phyloP scores from a whole-genome alignment of 2,113 vertebrate genomes.

The Hippocampus abdominalis region DNA sequence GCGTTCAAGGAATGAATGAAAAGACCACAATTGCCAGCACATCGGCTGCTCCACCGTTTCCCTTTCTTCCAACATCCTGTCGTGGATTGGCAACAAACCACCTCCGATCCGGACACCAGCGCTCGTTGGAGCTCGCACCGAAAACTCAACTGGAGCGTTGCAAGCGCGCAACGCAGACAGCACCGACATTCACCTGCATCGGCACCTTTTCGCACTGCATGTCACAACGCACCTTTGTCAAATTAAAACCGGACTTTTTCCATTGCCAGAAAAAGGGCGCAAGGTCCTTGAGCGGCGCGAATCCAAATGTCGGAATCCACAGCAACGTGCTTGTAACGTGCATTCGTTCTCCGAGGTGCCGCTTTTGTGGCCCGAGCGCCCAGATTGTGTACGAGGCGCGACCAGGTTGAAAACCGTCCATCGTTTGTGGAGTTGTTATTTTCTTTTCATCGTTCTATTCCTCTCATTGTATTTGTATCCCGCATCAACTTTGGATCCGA shows the following conservation, averaged over 20 bases:
- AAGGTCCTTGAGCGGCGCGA: background rate
- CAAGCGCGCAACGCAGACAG: background rate
- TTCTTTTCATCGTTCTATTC: constrained; percentile 23
- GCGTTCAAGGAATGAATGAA: constrained; percentile 24
- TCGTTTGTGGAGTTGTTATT: constrained; percentile 26
- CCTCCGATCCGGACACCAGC: constrained; percentile 16
- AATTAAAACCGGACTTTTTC: background rate
- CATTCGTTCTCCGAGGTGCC: background rate
- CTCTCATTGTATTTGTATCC: constrained; percentile 46
- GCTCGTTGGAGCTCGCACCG: background rate
- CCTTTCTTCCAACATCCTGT: constrained; percentile 13
- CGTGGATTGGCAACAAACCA: constrained; percentile 19
- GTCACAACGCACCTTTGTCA: background rate
- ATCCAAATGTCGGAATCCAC: background rate
- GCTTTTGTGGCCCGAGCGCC: background rate
- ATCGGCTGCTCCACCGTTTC: constrained; percentile 9
- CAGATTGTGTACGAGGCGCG: constrained; percentile 6
- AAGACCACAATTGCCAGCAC: constrained; percentile 39
- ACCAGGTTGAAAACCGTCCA: constrained; percentile 4
- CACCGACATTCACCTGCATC: background rate
- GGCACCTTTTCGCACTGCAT: background rate
- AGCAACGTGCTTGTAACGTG: background rate
- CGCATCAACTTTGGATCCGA: constrained; percentile 20
- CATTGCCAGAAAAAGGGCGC: background rate
- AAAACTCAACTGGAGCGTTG: background rate